phyloP scores from a whole-genome alignment of 1,140 invertebrate species.

The Polypedilum vanderplanki region DNA sequence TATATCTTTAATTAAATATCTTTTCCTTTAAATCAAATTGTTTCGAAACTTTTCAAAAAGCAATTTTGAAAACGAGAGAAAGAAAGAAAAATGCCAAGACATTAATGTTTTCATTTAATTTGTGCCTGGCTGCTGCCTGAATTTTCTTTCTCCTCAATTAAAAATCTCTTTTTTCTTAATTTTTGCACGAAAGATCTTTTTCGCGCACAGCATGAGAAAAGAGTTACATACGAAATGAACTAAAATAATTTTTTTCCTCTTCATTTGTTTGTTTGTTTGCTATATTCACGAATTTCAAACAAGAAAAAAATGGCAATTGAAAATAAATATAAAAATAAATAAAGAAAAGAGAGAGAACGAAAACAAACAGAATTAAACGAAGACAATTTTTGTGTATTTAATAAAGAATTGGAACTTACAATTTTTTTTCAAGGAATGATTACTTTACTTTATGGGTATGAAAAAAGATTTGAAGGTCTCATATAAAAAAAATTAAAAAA shows the following conservation, averaged over 20 bases:
- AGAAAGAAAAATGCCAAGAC: neutral
- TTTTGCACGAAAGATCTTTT: neutral
- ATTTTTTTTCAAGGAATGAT: no score
- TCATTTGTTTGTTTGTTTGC: neutral
- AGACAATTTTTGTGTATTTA: no score
- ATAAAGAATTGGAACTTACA: no score
- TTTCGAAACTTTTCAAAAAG: neutral
- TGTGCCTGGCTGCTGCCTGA: constrained; percentile 15
- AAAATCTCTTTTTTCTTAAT: neutral
- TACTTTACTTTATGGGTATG: no score
- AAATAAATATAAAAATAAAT: constrained; percentile 2
- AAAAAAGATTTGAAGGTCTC: no score
- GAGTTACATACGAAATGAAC: neutral
- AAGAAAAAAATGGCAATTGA: constrained; percentile 1
- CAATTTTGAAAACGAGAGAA: neutral
- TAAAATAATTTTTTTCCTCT: neutral
- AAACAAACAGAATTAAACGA: neutral
- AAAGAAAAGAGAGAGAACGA: neutral
- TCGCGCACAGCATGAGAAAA: neutral
- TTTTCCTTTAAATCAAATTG: constrained; percentile 23
- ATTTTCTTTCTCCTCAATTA: constrained; percentile 25
- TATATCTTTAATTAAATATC: constrained; percentile 29
- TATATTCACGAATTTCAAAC: neutral
- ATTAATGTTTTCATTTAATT: constrained; percentile 29
- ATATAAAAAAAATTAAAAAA: no score